Conservation (phyloP, 1,140 invertebrate species). For the Telenomus remus region DNA sequence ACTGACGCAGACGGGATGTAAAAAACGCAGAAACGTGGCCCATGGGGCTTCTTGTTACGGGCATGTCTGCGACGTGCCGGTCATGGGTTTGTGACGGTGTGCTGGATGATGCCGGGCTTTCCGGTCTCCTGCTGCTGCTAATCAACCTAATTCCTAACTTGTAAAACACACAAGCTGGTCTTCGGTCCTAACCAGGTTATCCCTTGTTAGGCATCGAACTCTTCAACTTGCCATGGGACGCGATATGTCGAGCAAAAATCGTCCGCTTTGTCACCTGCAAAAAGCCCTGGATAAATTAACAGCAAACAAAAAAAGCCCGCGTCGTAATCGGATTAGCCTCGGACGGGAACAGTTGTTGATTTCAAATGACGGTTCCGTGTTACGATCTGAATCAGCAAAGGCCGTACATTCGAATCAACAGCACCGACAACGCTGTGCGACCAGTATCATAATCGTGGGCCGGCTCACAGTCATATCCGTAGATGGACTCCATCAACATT, state of each 20-base stretch:
- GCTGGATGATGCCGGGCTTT: conserved; percentile 48
- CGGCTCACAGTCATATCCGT: conserved; percentile 20
- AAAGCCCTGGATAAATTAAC: conserved; percentile 41
- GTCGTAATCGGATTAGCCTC: no score
- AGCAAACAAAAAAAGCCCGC: no score
- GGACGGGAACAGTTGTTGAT: not conserved
- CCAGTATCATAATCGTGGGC: conserved; percentile 2
- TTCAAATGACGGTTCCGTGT: not conserved
- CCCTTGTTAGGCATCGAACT: conserved; percentile 75
- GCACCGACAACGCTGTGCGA: conserved; percentile 6
- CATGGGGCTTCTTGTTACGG: conserved; percentile 51
- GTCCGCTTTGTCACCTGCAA: conserved; percentile 19
- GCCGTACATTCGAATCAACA: conserved; percentile 20
- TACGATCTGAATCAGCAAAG: no score
- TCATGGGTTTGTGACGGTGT: conserved; percentile 34
- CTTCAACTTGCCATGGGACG: conserved; percentile 47
- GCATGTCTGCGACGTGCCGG: conserved; percentile 37
- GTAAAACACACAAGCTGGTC: conserved; percentile 75
- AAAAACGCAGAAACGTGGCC: conserved; percentile 50
- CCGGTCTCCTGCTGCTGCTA: conserved; percentile 63
- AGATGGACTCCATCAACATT: conserved; percentile 29
- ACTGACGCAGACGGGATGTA: conserved; percentile 42
- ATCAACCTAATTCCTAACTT: conserved; percentile 76
- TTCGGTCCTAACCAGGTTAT: conserved; percentile 72
- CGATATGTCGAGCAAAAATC: conserved; percentile 28